phyloP scores from a whole-genome alignment of 2,888 invertebrate genomes.

The Agriotes lineatus region DNA sequence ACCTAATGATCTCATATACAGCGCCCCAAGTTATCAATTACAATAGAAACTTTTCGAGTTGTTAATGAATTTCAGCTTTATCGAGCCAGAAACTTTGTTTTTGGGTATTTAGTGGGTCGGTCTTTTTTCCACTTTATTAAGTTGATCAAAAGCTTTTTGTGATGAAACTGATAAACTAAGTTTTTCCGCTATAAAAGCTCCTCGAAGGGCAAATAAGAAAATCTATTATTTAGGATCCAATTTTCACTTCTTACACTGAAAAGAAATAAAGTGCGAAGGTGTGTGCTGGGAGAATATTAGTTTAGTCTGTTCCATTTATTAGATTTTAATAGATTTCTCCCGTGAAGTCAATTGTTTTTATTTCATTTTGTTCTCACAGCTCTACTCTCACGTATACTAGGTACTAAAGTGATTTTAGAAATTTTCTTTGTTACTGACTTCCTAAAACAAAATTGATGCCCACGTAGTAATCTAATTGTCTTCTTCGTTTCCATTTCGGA shows the following conservation, averaged over 20 bases:
- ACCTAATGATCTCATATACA: constrained; percentile 27
- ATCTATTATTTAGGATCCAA: constrained; percentile 22
- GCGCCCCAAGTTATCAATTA: constrained; percentile 28
- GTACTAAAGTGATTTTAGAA: too few relatives aligned
- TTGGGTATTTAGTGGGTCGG: constrained; percentile 12
- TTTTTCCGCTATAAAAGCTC: constrained; percentile 16
- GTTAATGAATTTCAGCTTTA: constrained; percentile 24
- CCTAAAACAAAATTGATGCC: too few relatives aligned
- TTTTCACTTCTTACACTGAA: constrained; percentile 13
- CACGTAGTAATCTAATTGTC: too few relatives aligned
- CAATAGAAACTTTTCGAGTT: constrained; percentile 20
- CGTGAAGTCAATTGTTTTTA: constrained; percentile 2
- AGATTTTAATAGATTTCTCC: constrained; percentile 3
- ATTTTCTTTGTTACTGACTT: too few relatives aligned
- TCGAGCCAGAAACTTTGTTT: constrained; percentile 21
- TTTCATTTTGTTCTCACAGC: background rate
- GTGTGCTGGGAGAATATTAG: constrained; percentile 7
- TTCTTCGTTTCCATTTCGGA: too few relatives aligned
- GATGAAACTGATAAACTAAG: constrained; percentile 21
- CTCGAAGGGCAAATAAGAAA: constrained; percentile 9
- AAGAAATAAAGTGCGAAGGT: constrained; percentile 16
- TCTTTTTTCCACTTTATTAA: constrained; percentile 17
- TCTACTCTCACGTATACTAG: too few relatives aligned
- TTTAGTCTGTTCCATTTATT: constrained; percentile 7
- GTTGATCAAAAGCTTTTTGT: constrained; percentile 25